Evolutionary conservation across 2,113 vertebrate genomes (phyloP).

Genomic region (Coregonus clupeaformis): DNA sequence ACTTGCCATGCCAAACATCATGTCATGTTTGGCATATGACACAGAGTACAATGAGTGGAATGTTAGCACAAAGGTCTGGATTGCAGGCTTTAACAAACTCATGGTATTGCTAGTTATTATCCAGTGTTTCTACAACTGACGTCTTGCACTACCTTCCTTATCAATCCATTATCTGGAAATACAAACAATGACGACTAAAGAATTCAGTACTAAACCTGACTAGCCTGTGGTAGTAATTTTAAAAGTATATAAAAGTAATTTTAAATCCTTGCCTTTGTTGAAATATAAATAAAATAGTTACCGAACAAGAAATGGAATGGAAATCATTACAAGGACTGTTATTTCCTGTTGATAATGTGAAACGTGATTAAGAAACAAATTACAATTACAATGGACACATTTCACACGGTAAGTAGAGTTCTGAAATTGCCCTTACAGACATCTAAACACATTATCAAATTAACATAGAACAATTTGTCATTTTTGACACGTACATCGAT

Average conservation of each 20-base stretch:
- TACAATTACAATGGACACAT: conserved; percentile 44
- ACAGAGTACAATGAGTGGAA: no score
- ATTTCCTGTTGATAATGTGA: background rate
- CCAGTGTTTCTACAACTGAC: conserved; percentile 73
- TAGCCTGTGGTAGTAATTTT: conserved; percentile 35
- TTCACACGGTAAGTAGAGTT: conserved; percentile 25
- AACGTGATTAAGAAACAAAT: conserved; percentile 46
- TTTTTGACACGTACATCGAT: conserved; percentile 45
- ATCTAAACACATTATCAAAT: conserved; percentile 38
- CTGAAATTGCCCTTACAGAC: conserved; percentile 42
- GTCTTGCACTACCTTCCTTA: conserved; percentile 68
- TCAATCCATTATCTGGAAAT: conserved; percentile 73
- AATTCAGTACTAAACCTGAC: conserved; percentile 81
- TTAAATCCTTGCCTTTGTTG: conserved; percentile 12
- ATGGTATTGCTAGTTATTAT: conserved; percentile 84
- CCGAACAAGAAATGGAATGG: background rate
- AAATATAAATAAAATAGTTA: background rate
- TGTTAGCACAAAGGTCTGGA: background rate
- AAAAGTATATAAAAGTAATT: conserved; percentile 69
- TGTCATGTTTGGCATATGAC: no score
- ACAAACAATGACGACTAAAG: conserved; percentile 81
- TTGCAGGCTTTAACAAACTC: conserved; percentile 58
- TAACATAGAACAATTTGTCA: conserved; percentile 20
- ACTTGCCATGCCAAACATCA: no score
- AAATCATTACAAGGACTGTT: background rate